These are phyloP conservation scores for Crypturellus undulatus DNA, from an alignment of 2,113 vertebrate species.

Conservation along the genomic window DNA sequence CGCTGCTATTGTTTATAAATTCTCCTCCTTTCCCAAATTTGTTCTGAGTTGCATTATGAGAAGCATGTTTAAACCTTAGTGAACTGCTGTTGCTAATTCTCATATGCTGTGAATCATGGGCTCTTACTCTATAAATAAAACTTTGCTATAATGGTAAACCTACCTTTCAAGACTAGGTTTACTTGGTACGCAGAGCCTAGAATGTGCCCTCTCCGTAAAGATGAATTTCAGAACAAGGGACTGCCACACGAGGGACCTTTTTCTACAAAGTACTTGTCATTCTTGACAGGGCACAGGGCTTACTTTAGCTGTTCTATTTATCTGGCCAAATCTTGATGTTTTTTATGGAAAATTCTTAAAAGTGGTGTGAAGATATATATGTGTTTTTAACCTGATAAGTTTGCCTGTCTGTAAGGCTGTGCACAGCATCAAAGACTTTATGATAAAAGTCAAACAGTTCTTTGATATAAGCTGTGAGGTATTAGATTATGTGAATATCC, in stretches of 20 bases:
- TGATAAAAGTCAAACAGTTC: neutral
- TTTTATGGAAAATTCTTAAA: neutral
- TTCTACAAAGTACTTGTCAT: neutral
- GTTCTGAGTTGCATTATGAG: neutral
- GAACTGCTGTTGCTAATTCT: neutral
- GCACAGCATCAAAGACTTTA: neutral
- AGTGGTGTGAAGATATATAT: neutral
- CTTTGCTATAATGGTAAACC: neutral
- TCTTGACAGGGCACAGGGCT: neutral
- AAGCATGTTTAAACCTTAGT: neutral
- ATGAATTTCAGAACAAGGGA: neutral
- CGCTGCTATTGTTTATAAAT: neutral
- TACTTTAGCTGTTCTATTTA: neutral
- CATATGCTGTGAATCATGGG: fast-evolving
- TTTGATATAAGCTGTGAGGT: neutral
- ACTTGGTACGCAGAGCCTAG: neutral
- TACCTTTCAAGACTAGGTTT: neutral
- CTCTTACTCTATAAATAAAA: neutral
- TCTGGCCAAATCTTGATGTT: neutral
- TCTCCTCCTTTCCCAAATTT: neutral
- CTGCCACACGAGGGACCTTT: neutral
- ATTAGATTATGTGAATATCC: neutral
- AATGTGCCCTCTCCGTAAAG: neutral
- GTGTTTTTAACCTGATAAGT: neutral
- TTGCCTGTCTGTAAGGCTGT: neutral